Base-by-base conservation (phyloP, 37 sponge, comb jelly and placozoan species). In the Cliona cf. orientalis region DNA sequence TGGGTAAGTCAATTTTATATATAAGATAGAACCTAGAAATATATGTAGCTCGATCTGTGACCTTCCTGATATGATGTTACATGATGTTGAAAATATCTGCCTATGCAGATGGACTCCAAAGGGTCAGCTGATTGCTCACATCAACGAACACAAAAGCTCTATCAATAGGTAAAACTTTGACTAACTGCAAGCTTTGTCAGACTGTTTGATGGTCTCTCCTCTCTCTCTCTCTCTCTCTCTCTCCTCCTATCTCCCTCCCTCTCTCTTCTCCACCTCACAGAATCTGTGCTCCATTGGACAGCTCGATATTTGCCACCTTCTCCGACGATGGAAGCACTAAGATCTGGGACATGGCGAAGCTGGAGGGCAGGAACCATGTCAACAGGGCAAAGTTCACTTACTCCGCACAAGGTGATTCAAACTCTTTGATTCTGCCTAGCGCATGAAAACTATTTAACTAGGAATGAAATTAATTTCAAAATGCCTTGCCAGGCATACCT, bases 301-400 rank as follows among this genome's bases (percentile, higher is more conserved):
- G 58, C 31, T 74, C 91, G 5, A 45, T 90, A n/a, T 90, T 93
- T 76, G 98, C 89, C 29, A 90, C 98, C 6, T 95, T 91, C 73
- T 97, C 95, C 2, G 79, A 87, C 58, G 98, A 97, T 70, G 89
- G 96, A 17, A 68, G 83, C 28, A 72, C 93, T 21, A 97, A 97
- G 74, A 69, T 97, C 0, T 97, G 98, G 98, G 86, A 95, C 40
- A 79, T 87, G 22, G 41, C 53, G n/a, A 84, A 86, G 46, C 74
- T 95, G 53, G 98, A 97, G 35, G 86, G 86, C 3, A 86, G 76
- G 74, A 85, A 76, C 1, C 67, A 86, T 19, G 81, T 90, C 42
- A 86, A 72, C 40, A 92, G 90, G 45, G 63, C 93, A 23, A 86
- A 72, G 58, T 42, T 62, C 35, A 79, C 88, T 29, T 90, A 90